Percentiles rank a stretch among this genome's conserved stretches.
phyloP scores from a whole-genome alignment of 2,888 invertebrate species.

The Anodontia alba region DNA sequence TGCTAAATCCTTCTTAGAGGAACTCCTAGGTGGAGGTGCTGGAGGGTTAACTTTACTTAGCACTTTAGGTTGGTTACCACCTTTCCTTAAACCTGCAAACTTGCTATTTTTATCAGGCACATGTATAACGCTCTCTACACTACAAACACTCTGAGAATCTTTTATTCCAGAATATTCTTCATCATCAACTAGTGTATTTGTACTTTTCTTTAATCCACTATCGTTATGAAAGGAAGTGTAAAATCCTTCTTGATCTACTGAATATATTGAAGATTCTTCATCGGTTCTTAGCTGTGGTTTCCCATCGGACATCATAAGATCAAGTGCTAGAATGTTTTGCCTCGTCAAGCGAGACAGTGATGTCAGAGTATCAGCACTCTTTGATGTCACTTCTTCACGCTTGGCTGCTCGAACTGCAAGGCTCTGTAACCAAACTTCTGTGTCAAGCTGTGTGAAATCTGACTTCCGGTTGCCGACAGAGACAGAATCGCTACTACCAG shows the following conservation, averaged over 20 bases:
- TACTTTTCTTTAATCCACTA: constrained; percentile 89
- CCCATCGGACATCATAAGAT: constrained; percentile 71
- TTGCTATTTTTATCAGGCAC: constrained; percentile 62
- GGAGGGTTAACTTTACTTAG: constrained; percentile 68
- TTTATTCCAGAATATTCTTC: constrained; percentile 67
- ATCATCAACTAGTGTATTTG: constrained; percentile 69
- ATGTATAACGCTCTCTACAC: constrained; percentile 75
- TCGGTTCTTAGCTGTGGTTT: constrained; percentile 66
- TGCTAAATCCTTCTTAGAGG: constrained; percentile 43
- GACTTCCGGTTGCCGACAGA: constrained; percentile 59
- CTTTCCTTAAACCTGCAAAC: constrained; percentile 62
- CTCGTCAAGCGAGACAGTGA: constrained; percentile 73
- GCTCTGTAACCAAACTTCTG: constrained; percentile 78
- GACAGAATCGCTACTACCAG: constrained; percentile 68
- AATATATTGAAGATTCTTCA: constrained; percentile 91
- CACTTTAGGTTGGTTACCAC: constrained; percentile 54
- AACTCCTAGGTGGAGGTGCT: constrained; percentile 64
- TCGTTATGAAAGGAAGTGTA: constrained; percentile 99
- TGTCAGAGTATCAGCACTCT: constrained; percentile 67
- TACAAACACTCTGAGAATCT: constrained; percentile 71
- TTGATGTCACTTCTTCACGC: constrained; percentile 69
- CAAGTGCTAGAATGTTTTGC: constrained; percentile 76
- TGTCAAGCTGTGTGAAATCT: constrained; percentile 71
- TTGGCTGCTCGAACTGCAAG: constrained; percentile 75
- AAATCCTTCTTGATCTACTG: constrained; percentile 98